These are phyloP conservation scores for Limenitis camilla DNA, from an alignment of 2,888 invertebrate species.

Conservation along the genomic window DNA sequence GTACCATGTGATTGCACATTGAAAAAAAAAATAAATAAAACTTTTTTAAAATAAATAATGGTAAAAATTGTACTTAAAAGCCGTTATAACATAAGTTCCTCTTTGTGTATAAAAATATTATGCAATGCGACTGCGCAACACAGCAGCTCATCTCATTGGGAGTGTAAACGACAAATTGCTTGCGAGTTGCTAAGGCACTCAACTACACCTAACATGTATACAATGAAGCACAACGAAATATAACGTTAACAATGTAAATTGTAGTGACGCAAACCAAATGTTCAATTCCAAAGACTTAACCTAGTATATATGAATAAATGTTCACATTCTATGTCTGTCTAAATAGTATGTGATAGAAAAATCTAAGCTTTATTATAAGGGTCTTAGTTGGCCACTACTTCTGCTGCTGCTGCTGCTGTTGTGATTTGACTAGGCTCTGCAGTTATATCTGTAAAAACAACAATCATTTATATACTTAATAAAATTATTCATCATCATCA, in stretches of 20 bases:
- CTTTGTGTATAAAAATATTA: slow-evolving; percentile 31
- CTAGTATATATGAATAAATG: slow-evolving; percentile 68
- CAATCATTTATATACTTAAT: neutral
- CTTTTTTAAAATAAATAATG: slow-evolving; percentile 36
- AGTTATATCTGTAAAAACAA: slow-evolving; percentile 38
- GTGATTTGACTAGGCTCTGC: slow-evolving; percentile 49
- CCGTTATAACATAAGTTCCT: slow-evolving; percentile 29
- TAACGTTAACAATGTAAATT: slow-evolving; percentile 34
- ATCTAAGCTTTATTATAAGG: slow-evolving; percentile 35
- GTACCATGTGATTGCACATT: slow-evolving; percentile 60
- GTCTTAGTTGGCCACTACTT: slow-evolving; percentile 52
- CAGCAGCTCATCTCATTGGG: slow-evolving; percentile 3
- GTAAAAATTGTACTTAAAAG: slow-evolving; percentile 39
- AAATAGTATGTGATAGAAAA: slow-evolving; percentile 53
- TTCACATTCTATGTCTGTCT: slow-evolving; percentile 64
- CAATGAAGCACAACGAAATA: slow-evolving; percentile 48
- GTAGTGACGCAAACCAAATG: slow-evolving; percentile 60
- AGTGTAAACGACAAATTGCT: slow-evolving; percentile 55
- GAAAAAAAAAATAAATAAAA: slow-evolving; percentile 45
- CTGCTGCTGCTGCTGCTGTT: slow-evolving; percentile 22
- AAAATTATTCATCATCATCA: too few relatives aligned
- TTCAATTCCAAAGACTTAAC: slow-evolving; percentile 68
- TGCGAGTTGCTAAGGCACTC: slow-evolving; percentile 72
- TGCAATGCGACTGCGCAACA: slow-evolving; percentile 29
- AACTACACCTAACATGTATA: slow-evolving; percentile 60